Conservation (phyloP, 2,888 invertebrate species). For the Cryptocheilus praepositus region DNA sequence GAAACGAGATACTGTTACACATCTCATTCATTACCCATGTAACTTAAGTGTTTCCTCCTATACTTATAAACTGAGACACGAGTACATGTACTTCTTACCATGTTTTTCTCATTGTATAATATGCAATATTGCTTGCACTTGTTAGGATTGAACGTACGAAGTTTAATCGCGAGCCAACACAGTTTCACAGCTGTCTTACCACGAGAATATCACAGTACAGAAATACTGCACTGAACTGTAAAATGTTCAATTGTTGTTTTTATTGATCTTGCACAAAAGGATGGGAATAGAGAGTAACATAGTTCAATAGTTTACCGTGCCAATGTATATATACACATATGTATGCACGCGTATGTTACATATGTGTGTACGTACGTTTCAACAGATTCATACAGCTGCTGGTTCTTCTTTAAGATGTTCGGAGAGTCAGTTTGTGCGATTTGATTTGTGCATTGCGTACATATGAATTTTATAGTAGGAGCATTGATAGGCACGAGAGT, state of each 20-base stretch:
- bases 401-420: too few relatives aligned
- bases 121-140: not conserved
- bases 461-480: too few relatives aligned
- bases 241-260: not conserved
- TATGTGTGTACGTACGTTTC: too few relatives aligned
- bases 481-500: too few relatives aligned
- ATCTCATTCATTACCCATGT: not conserved
- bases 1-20: not conserved
- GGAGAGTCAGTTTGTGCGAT: too few relatives aligned
- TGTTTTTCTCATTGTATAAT: constrained; percentile 1
- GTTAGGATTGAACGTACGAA: constrained; percentile 1
- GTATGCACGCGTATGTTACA: too few relatives aligned
- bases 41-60: constrained; percentile 4
- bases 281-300: too few relatives aligned
- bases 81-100: not conserved
- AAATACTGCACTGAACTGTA: constrained; percentile 5
- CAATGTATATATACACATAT: too few relatives aligned
- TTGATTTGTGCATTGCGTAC: too few relatives aligned
- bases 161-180: not conserved
- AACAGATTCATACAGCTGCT: too few relatives aligned
- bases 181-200: constrained; percentile 6
- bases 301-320: too few relatives aligned
- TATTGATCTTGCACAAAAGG: too few relatives aligned
- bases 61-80: not conserved
- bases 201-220: constrained; percentile 3